A percentile compares a stretch with the other conserved stretches of the same genome.
Evolutionary conservation across 2,888 invertebrate species (phyloP).

Genomic region (Hirtodrosophila alboralis): DNA sequence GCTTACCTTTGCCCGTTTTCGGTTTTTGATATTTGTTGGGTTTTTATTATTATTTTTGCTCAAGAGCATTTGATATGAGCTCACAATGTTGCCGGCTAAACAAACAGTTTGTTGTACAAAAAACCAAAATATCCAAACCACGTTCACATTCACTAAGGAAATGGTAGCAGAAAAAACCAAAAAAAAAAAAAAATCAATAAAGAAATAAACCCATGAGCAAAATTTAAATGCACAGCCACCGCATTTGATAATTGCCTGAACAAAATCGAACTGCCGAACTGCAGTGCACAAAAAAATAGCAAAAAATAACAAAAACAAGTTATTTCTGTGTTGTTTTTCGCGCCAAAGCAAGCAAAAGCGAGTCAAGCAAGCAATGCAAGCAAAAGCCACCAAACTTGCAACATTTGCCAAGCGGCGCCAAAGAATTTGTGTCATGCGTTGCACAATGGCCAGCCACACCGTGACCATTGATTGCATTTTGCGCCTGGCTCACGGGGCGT

Average conservation of each 20-base stretch:
- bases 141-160: slow-evolving; percentile 51
- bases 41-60: slow-evolving; percentile 10
- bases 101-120: slow-evolving; percentile 23
- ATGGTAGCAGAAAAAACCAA: slow-evolving; percentile 23
- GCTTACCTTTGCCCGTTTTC: slow-evolving; percentile 18
- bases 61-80: slow-evolving; percentile 33
- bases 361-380: slow-evolving; percentile 3
- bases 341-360: too few species aligned
- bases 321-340: slow-evolving; percentile 35
- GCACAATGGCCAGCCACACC: slow-evolving; percentile 60
- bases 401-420: slow-evolving; percentile 52
- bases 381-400: slow-evolving; percentile 37
- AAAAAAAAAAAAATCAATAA: not conserved
- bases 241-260: slow-evolving; percentile 47
- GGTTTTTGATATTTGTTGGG: slow-evolving; percentile 10
- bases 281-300: too few species aligned
- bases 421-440: slow-evolving; percentile 72
- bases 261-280: slow-evolving; percentile 22
- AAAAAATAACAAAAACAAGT: slow-evolving; percentile 43
- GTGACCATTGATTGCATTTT: slow-evolving; percentile 13
- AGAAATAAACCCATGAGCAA: slow-evolving; percentile 17
- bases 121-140: slow-evolving; percentile 17
- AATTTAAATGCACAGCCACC: slow-evolving; percentile 42
- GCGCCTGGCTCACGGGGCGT: slow-evolving; percentile 47
- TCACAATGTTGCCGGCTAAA: slow-evolving; percentile 33